Conservation (phyloP, 2,113 vertebrate species). For the Oostethus manadensis region DNA sequence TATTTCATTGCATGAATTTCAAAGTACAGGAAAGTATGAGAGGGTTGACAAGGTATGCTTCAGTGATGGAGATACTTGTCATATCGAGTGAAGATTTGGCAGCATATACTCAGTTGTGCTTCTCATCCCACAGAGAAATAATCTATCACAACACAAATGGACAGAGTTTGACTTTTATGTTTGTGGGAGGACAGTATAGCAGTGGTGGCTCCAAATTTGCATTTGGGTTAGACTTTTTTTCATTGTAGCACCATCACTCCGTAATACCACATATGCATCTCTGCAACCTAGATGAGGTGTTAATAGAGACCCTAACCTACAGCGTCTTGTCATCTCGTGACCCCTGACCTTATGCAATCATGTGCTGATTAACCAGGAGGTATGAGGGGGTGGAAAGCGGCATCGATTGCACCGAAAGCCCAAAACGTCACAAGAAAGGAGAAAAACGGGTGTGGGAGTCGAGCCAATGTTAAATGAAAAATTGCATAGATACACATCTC, state of each 20-base stretch:
- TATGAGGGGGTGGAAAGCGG: constrained; percentile 42
- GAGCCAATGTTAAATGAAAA: constrained; percentile 71
- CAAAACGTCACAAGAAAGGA: constrained; percentile 50
- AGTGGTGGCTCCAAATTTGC: too few species aligned
- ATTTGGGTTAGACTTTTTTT: not conserved
- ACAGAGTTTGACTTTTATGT: too few species aligned
- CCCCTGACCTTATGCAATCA: constrained; percentile 38
- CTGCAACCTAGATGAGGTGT: constrained; percentile 3
- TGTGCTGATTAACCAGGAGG: constrained; percentile 29
- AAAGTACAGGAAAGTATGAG: too few species aligned
- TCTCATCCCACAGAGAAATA: too few species aligned
- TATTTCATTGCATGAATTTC: too few species aligned
- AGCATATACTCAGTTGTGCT: too few species aligned
- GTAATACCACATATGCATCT: constrained; percentile 13
- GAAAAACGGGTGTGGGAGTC: constrained; percentile 37
- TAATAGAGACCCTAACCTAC: constrained; percentile 12
- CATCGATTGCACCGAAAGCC: constrained; percentile 53
- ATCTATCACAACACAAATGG: too few species aligned
- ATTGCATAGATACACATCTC: constrained; percentile 58
- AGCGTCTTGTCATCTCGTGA: constrained; percentile 35
- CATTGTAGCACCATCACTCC: not conserved
- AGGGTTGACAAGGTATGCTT: too few species aligned
- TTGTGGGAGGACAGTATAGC: too few species aligned
- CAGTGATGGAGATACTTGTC: too few species aligned
- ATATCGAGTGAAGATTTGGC: too few species aligned